Evolutionary conservation across 2,113 vertebrate species (phyloP).

Genomic region (Poecile atricapillus): DNA sequence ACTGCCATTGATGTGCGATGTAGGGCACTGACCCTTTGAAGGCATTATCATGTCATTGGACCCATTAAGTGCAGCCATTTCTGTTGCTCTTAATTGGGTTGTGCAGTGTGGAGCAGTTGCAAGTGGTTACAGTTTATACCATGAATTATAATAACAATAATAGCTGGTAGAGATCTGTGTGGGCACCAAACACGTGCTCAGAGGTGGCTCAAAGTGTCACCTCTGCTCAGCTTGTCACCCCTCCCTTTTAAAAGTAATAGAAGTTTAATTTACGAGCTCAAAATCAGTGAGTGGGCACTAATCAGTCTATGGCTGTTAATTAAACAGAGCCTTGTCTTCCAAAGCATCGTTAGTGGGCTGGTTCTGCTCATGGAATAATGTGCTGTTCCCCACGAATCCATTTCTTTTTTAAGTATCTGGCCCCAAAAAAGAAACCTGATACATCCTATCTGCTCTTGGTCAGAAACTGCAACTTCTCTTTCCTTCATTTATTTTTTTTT

Average conservation of each 20-base stretch:
- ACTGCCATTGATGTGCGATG: conserved; percentile 65
- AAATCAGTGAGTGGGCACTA: not conserved
- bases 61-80: conserved; percentile 60
- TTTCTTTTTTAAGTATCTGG: not conserved
- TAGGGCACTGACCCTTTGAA: conserved; percentile 65
- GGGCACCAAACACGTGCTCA: not conserved
- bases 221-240: not conserved
- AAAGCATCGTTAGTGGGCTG: not conserved
- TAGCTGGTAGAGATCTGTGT: not conserved
- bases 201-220: not conserved
- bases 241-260: not conserved
- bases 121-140: conserved; percentile 47
- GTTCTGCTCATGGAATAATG: not conserved
- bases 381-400: not conserved
- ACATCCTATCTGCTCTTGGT: conserved; percentile 30
- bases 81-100: conserved; percentile 68
- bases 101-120: conserved; percentile 46
- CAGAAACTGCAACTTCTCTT: not conserved
- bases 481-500: not conserved
- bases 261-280: not conserved
- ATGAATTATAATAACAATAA: conserved; percentile 67
- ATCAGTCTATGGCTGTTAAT: not conserved
- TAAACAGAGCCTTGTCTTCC: not conserved
- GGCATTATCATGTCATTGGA: conserved; percentile 61
- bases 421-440: not conserved